A percentile compares a stretch with the other conserved stretches of the same genome.
Evolutionary conservation across 2,888 invertebrate genomes (phyloP).

Genomic region (Agriotes lineatus): DNA sequence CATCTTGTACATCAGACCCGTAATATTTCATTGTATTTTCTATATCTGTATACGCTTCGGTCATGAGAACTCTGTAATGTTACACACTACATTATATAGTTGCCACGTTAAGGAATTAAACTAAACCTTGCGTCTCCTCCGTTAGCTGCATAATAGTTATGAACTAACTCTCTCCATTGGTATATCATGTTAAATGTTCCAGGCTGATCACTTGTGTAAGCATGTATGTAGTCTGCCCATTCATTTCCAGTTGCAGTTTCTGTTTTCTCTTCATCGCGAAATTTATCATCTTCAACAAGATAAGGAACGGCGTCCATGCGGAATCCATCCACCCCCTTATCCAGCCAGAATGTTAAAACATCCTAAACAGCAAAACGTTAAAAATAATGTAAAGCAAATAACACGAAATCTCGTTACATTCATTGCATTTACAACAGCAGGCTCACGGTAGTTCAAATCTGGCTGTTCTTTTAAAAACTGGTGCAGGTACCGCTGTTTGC

Average conservation of each 20-base stretch:
- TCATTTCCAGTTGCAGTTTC: conserved; percentile 57
- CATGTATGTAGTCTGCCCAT: conserved; percentile 72
- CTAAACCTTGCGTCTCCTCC: conserved; percentile 62
- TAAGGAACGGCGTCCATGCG: conserved; percentile 80
- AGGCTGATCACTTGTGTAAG: conserved; percentile 71
- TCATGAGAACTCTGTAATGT: conserved; percentile 75
- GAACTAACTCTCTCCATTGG: conserved; percentile 74
- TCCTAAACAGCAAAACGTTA: conserved; percentile 64
- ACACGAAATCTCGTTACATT: conserved; percentile 60
- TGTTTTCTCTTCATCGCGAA: conserved; percentile 64
- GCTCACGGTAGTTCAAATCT: conserved; percentile 84
- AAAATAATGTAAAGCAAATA: not conserved
- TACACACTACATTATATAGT: not conserved
- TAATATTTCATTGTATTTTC: conserved; percentile 76
- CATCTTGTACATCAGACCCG: conserved; percentile 66
- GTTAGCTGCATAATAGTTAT: conserved; percentile 67
- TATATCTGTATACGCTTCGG: conserved; percentile 78
- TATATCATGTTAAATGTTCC: conserved; percentile 76
- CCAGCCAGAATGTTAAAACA: conserved; percentile 83
- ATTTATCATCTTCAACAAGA: conserved; percentile 64
- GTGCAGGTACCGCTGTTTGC: conserved; percentile 79
- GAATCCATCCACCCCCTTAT: conserved; percentile 88
- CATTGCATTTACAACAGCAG: conserved; percentile 75
- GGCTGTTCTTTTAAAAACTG: conserved; percentile 82
- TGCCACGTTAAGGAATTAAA: not conserved